Conservation (phyloP, 2,113 vertebrate genomes). For the Sylvilagus bachmani region DNA sequence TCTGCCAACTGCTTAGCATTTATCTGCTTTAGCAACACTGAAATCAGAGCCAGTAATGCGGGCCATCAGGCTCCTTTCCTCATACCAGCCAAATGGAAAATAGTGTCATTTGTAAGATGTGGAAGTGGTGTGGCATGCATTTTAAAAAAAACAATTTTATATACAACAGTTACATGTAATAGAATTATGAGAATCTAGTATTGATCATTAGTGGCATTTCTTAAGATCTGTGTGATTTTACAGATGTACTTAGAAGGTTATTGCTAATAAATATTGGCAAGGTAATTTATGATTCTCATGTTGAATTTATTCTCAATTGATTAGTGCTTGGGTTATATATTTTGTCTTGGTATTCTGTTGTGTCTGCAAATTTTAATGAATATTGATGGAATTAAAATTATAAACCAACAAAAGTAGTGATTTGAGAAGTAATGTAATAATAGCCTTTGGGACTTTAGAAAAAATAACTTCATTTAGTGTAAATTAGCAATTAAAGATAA, state of each 20-base stretch:
- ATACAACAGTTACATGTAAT: background rate
- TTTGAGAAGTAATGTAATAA: background rate
- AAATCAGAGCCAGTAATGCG: background rate
- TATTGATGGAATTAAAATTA: conserved; percentile 44
- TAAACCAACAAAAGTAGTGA: background rate
- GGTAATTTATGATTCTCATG: conserved; percentile 14
- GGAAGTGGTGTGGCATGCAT: background rate
- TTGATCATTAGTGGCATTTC: conserved; percentile 23
- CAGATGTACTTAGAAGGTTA: background rate
- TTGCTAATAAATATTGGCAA: conserved; percentile 20
- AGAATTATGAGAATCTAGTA: background rate
- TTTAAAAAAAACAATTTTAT: background rate
- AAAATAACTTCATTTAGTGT: background rate
- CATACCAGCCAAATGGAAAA: conserved; percentile 32
- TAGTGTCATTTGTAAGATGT: background rate
- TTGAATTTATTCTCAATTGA: background rate
- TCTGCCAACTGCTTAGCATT: conserved; percentile 1
- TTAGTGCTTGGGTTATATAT: background rate
- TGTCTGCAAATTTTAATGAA: conserved; percentile 37
- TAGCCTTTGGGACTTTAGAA: background rate
- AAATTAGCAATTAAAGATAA: conserved; percentile 24
- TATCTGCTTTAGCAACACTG: conserved; percentile 22
- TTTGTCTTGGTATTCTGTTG: conserved; percentile 45
- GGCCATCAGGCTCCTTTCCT: background rate
- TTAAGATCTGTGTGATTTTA: conserved; percentile 34